Base-by-base conservation (phyloP, 2,888 invertebrate genomes). In the Lucinisca nassula region DNA sequence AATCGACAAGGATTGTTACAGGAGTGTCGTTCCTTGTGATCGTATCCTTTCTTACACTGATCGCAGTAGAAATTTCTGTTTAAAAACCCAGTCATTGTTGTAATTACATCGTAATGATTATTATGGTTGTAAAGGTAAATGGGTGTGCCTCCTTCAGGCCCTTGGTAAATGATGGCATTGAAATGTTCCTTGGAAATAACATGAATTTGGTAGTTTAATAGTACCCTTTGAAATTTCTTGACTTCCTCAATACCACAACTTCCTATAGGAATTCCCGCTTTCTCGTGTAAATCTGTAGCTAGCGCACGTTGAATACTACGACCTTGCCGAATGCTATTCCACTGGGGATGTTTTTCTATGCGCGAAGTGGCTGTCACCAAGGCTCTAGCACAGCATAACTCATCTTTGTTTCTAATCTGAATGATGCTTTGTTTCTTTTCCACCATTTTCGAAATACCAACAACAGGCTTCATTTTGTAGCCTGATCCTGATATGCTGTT, bases 11-110 rank as follows among this genome's bases (percentile, higher is more conserved):
- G 79, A n/a, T 85, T 73, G 61, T 87, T 90, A 32, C 90, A 88
- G 21, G 32, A 14, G 55, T 90, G 88, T n/a, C 81, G 73, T 77
- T 90, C 88, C 27, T 77, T 86, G 27, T 86, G 82, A 38, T 88
- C 86, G 72, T 88, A 90, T 17, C 90, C 85, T 82, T 79, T 90
- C 32, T 90, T 79, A 78, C 90, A 90, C 75, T 86, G n/a, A 6
- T 24, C 21, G 73, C 89, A 87, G 45, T 79, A 87, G 58, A 84
- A 87, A 35, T 72, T 87, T 80, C 82, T 55, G 58, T 79, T 86
- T 1, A 88, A 38, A 76, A 90, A 86, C 10, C 82, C 90, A 10
- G 88, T 75, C 78, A 90, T 85, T 55, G 49, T 79, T 24, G 90
- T 90, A 21, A 90, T 84, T 12, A 90, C 86, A 79, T 86, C 90